Percentiles rank a stretch among this genome's conserved stretches.
Conservation (phyloP, 2,113 vertebrate genomes). For the Trogon melanurus region DNA sequence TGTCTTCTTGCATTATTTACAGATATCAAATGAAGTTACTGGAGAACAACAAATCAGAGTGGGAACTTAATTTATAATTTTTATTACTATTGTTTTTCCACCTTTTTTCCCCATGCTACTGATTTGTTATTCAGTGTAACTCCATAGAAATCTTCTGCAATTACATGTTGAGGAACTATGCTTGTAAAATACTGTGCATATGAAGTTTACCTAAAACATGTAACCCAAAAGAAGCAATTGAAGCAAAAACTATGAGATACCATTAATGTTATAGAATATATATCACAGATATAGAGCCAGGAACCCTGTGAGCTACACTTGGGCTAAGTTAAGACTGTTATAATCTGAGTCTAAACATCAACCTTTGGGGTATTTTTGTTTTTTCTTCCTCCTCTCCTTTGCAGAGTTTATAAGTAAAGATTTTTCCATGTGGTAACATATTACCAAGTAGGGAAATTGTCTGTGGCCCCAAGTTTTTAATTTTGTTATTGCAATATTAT, state of each 20-base stretch:
- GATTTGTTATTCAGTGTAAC: neutral
- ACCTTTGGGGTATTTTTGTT: neutral
- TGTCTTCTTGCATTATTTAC: neutral
- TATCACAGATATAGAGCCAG: neutral
- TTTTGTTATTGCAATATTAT: neutral
- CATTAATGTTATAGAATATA: neutral
- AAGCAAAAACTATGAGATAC: neutral
- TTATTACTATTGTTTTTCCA: neutral
- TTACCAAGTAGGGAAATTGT: conserved; percentile 1
- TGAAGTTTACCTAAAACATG: neutral
- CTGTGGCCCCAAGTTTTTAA: neutral
- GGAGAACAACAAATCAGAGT: neutral
- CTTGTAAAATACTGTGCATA: neutral
- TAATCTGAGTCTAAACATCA: neutral
- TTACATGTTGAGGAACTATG: fast-evolving
- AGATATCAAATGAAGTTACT: neutral
- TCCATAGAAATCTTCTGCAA: neutral
- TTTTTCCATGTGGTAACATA: neutral
- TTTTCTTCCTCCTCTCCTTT: neutral
- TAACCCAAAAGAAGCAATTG: neutral
- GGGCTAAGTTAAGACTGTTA: neutral
- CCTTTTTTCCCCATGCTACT: neutral
- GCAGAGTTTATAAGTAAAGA: neutral
- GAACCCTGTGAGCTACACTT: neutral
- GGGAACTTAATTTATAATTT: neutral